Evolutionary conservation across 2,113 vertebrate genomes (phyloP).

Genomic region (Laticauda colubrina): DNA sequence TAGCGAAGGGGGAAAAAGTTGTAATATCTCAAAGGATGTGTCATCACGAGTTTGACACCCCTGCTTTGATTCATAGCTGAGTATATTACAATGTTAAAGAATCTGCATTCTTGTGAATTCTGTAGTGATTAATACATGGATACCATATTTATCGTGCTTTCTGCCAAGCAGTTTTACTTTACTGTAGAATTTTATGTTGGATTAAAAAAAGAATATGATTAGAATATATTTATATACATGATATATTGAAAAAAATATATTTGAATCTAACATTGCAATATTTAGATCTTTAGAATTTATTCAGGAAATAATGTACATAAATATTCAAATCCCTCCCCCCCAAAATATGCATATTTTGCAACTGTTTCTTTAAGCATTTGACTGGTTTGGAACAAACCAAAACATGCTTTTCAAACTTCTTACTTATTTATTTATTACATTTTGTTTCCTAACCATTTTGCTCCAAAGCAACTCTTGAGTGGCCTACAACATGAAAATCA

Average conservation of each 20-base stretch:
- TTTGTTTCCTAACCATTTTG: background rate
- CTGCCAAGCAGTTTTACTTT: slow-evolving; percentile 42
- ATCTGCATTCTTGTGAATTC: slow-evolving; percentile 29
- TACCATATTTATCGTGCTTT: slow-evolving; percentile 52
- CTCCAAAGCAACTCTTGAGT: background rate
- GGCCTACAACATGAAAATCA: background rate
- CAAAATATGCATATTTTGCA: background rate
- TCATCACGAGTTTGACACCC: too few species aligned
- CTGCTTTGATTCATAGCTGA: slow-evolving; percentile 27
- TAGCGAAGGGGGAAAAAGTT: too few species aligned
- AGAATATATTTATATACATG: background rate
- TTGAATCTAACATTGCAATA: background rate
- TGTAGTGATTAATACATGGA: slow-evolving; percentile 45
- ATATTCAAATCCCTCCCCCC: too few species aligned
- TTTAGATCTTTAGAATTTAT: background rate
- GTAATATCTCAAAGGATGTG: too few species aligned
- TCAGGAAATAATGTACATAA: background rate
- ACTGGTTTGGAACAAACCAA: background rate
- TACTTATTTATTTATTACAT: background rate
- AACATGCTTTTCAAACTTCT: background rate
- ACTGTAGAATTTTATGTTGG: slow-evolving; percentile 33
- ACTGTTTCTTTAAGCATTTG: background rate
- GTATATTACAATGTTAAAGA: slow-evolving; percentile 41
- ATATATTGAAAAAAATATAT: background rate
- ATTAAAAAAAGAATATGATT: slow-evolving; percentile 26